Evolutionary conservation across 2,888 invertebrate species (phyloP), one percentile per base, ranked within the genome.

Genomic region (Eupithecia exiguata): DNA sequence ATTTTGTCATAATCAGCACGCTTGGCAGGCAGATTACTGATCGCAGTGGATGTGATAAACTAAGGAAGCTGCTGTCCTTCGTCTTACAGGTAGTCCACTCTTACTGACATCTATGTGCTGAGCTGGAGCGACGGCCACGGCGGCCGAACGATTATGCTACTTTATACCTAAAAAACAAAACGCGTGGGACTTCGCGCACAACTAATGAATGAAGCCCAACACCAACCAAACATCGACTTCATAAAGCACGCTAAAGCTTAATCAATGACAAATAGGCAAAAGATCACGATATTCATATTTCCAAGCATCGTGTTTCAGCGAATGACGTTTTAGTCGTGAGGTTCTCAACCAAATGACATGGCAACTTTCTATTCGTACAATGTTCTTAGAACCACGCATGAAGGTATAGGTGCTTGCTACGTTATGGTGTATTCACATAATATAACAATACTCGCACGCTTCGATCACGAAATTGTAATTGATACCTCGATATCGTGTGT

Each of bases 401-500:
- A 12, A 25, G 25, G 25, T 25, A 25, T 53, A 53, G 3, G 21
- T 21, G 12, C 5, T 12, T 12, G 14, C 14, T 58, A 25, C 58
- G 12, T 53, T 21, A 53, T 53, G 61, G 68, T 62, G 62, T 65
- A 77, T 75, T 16, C 71, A 71, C 70, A 61, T 75, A 69, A 68
- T 75, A 70, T 69, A 38, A 69, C 70, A 68, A 67, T 73, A 70
- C 21, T 71, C 68, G 65, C 68, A 72, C 40, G 74, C 80, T 71
- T 63, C 62, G 77, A 74, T 80, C 76, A 77, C 79, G 78, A 77
- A 62, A 72, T 75, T 68, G 79, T 61, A 77, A 76, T 76, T 71
- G 72, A 78, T 78, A 78, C 71, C 35, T 71, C 71, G 68, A 72
- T 69, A 70, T 69, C 46, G 72, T 70, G 70, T 70, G 66, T 68